Evolutionary conservation across 2,888 invertebrate genomes (phyloP), one percentile per base, ranked within the genome.

Genomic region (Zygothrica quintamaculata): DNA sequence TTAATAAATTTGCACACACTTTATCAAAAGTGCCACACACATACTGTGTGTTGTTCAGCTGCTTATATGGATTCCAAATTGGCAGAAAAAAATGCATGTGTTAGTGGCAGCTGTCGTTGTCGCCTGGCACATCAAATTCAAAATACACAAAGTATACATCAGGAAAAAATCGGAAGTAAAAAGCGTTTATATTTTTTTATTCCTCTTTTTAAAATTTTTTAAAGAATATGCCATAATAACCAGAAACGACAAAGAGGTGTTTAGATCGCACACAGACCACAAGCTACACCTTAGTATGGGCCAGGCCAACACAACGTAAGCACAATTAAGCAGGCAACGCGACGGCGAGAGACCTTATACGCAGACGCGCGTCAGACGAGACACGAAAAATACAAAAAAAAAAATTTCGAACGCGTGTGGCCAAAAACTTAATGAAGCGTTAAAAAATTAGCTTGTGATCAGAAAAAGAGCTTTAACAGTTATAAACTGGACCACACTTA

Each of bases 381-480:
- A 31, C 43, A 22, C 46, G 5, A 46, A 62, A 65, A 64, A 46
- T 33, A 44, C 7, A 15, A 37, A 48, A 6, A 40, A 71, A 75
- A 73, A 71, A 70, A 33, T 18, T 29, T 39, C 43, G 75, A 80
- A 77, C 89, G 89, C 89, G 90, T 89, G 89, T 89, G 89, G 89
- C 77, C 90, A 81, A 84, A 55, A 72, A 81, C 55, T 59, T 84
- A 89, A 87, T 88, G 82, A 89, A 89, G 89, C 85, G 89, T 87
- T 85, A 75, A 85, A 76, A 78, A 81, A 62, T 73, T 51, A 73
- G 69, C 87, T 71, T 88, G 61, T 64, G 77, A 64, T 57, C 77
- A 48, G 22, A 46, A 43, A 74, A 53, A 40, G 56, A 68, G 33
- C 36, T 47, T 72, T 48, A 66, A 80, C 84, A 73, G 84, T 74